These are phyloP conservation scores for Xiphydria camelus DNA, from an alignment of 2,888 invertebrate genomes.

Conservation along the genomic window DNA sequence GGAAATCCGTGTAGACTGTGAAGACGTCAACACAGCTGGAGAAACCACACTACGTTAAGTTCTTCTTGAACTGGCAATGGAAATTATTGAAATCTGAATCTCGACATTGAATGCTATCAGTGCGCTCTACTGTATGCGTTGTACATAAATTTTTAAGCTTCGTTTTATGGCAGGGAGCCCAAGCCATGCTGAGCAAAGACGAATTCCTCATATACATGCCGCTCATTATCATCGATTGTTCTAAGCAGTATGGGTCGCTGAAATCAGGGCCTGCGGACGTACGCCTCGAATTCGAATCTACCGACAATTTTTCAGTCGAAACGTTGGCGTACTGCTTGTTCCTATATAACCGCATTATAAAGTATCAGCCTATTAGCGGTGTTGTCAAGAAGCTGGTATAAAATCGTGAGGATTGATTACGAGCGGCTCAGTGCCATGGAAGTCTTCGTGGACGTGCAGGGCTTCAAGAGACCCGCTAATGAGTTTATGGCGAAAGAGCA, in stretches of 20 bases:
- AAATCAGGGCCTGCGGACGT: not conserved
- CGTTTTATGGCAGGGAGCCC: slow-evolving; percentile 1
- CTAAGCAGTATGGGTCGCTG: slow-evolving; percentile 25
- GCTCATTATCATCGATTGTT: slow-evolving; percentile 25
- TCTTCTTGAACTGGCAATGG: slow-evolving; percentile 46
- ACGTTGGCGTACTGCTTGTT: slow-evolving; percentile 21
- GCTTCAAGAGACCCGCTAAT: not conserved
- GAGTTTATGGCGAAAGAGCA: not conserved
- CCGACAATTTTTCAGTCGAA: slow-evolving; percentile 45
- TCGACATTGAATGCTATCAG: slow-evolving; percentile 34
- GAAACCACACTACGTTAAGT: slow-evolving; percentile 49
- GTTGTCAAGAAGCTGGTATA: slow-evolving; percentile 44
- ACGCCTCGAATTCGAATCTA: not conserved
- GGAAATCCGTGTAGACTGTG: slow-evolving; percentile 39
- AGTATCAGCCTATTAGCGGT: slow-evolving; percentile 39
- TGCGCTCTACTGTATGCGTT: slow-evolving; percentile 36
- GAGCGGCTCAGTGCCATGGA: slow-evolving; percentile 12
- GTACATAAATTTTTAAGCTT: slow-evolving; percentile 35
- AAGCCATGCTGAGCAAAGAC: not conserved
- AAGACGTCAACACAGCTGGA: slow-evolving; percentile 43
- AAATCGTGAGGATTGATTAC: slow-evolving; percentile 48
- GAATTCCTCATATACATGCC: too few species aligned
- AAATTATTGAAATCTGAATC: slow-evolving; percentile 47
- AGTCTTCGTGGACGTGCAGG: not conserved
- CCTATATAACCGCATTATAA: not conserved